Conservation (phyloP, 2,113 vertebrate genomes). For the Clarias batrachus region DNA sequence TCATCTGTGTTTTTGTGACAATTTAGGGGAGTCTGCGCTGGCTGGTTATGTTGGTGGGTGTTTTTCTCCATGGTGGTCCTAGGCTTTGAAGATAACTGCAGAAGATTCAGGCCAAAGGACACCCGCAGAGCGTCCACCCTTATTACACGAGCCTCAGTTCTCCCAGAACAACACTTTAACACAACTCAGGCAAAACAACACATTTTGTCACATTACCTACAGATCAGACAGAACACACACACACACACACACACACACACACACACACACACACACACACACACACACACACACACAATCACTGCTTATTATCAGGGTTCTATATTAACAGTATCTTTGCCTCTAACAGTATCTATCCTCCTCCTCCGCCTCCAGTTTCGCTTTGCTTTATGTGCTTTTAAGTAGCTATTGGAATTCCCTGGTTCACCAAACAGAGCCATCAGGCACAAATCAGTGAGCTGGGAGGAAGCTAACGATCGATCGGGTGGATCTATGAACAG, state of each 20-base stretch:
- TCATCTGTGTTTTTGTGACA: conserved; percentile 18
- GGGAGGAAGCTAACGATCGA: conserved; percentile 53
- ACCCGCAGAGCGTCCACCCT: conserved; percentile 19
- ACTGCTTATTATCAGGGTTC: conserved; percentile 5
- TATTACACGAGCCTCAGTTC: conserved; percentile 17
- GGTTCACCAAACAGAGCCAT: conserved; percentile 56
- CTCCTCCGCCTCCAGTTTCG: not conserved
- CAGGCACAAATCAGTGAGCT: conserved; percentile 53
- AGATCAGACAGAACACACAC: not conserved
- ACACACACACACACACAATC: not conserved
- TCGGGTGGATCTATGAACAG: conserved; percentile 53
- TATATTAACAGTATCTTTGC: conserved; percentile 7
- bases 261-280: not conserved
- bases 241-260: not conserved
- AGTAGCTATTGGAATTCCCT: conserved; percentile 52
- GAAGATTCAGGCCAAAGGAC: conserved; percentile 21
- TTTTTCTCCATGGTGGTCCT: conserved; percentile 3
- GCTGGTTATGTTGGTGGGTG: conserved; percentile 6
- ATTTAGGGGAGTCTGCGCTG: conserved; percentile 5
- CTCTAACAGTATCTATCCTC: not conserved
- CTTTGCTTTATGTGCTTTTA: conserved; percentile 34
- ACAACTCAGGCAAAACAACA: conserved; percentile 1
- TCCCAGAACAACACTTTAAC: conserved; percentile 12
- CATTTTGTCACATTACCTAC: not conserved
- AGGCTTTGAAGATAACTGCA: conserved; percentile 40